phyloP scores from a whole-genome alignment of 2,888 invertebrate genomes.

The Calameuta pallipes region DNA sequence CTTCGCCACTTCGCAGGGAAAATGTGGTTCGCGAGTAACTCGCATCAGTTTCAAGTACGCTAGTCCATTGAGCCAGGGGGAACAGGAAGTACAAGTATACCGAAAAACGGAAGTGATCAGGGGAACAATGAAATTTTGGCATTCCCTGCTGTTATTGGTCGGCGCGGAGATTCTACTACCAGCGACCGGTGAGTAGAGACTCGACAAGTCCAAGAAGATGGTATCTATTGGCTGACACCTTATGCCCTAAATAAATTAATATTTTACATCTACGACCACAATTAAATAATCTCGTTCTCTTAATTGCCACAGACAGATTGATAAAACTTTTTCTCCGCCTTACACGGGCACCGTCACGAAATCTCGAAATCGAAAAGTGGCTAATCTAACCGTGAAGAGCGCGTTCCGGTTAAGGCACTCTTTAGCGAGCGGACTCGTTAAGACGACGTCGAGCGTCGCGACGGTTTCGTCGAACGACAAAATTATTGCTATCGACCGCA shows the following conservation, averaged over 20 bases:
- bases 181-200: constrained; percentile 45
- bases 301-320: background rate
- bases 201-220: background rate
- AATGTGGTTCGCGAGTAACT: constrained; percentile 1
- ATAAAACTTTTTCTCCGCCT: background rate
- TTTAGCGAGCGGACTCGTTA: background rate
- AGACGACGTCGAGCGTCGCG: background rate
- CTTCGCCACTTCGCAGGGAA: background rate
- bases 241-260: too few relatives aligned
- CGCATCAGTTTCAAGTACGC: background rate
- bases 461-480: background rate
- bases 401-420: too few relatives aligned
- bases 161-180: constrained; percentile 48
- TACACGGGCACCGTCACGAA: background rate
- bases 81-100: background rate
- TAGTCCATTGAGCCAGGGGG: background rate
- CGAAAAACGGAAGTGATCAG: constrained; percentile 10
- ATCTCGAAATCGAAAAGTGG: background rate
- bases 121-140: constrained; percentile 26
- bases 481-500: background rate
- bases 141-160: constrained; percentile 47
- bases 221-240: background rate
- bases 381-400: too few relatives aligned
- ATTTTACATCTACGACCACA: too few relatives aligned
- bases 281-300: background rate